These are phyloP conservation scores for Catostylus mosaicus DNA, from an alignment of 30 jellyfish, hydroid and myxozoan genomes.

Conservation along the genomic window DNA sequence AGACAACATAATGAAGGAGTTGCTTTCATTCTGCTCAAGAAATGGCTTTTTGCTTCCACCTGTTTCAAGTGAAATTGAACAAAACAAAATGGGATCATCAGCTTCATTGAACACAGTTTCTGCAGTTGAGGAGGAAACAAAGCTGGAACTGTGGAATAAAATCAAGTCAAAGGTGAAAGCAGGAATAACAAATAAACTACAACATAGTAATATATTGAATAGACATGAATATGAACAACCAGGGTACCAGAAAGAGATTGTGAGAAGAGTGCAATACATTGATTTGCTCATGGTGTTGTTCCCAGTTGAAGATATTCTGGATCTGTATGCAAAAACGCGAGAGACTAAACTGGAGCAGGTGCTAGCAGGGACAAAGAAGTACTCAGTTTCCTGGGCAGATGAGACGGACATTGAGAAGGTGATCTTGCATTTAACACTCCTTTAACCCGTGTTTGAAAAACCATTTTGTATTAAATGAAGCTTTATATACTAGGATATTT, in stretches of 20 bases:
- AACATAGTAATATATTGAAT: slow-evolving; percentile 20
- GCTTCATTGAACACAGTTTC: slow-evolving; percentile 54
- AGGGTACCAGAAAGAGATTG: slow-evolving; percentile 48
- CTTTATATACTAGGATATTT: no score
- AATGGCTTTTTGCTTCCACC: slow-evolving; percentile 81
- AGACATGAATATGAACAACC: slow-evolving; percentile 34
- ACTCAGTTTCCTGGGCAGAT: slow-evolving; percentile 77
- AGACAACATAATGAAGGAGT: slow-evolving; percentile 69
- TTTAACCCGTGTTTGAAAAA: no score
- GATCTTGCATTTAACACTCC: no score
- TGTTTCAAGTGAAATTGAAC: slow-evolving; percentile 23
- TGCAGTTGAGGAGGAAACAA: slow-evolving; percentile 48
- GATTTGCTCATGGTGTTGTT: slow-evolving; percentile 51
- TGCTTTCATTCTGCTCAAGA: slow-evolving; percentile 64
- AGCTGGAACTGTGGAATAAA: slow-evolving; percentile 36
- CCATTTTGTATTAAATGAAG: no score
- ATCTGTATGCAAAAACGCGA: slow-evolving; percentile 43
- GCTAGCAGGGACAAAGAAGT: slow-evolving; percentile 43
- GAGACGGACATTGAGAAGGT: slow-evolving; percentile 51
- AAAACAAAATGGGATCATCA: slow-evolving; percentile 39
- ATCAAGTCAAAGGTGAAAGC: slow-evolving; percentile 42
- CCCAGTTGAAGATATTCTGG: slow-evolving; percentile 43
- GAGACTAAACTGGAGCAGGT: slow-evolving; percentile 24
- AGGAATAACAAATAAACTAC: slow-evolving; percentile 46
- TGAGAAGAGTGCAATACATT: slow-evolving; percentile 48